Evolutionary conservation across 2,797 vertebrate species (phyloP).

Genomic region (Xenops minutus): DNA sequence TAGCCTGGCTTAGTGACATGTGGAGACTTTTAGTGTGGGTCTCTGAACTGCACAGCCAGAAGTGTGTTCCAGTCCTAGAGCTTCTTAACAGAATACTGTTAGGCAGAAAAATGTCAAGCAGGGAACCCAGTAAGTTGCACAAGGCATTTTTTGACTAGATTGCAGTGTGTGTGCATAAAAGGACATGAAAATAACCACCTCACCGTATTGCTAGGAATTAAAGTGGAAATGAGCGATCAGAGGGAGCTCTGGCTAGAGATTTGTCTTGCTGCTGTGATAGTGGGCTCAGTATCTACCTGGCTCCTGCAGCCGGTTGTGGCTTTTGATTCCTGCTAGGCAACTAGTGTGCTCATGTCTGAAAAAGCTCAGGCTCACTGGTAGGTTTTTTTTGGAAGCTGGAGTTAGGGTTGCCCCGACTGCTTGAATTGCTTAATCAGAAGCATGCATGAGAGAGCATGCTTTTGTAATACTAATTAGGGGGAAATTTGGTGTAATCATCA

Average conservation of each 20-base stretch:
- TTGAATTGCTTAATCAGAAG: slow-evolving; percentile 26
- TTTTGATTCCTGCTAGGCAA: not conserved
- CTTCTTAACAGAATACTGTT: not conserved
- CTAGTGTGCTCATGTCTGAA: not conserved
- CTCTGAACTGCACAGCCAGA: not conserved
- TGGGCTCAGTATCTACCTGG: not conserved
- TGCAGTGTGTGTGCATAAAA: not conserved
- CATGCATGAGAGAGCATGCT: not conserved
- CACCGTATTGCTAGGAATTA: not conserved
- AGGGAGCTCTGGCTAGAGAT: not conserved
- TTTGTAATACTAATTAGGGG: not conserved
- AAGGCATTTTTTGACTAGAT: not conserved
- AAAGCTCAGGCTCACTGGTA: not conserved
- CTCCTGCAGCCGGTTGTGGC: rapidly evolving
- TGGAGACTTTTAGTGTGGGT: not conserved
- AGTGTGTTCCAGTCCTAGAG: not conserved
- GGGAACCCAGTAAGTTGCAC: not conserved
- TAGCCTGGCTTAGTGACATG: not conserved
- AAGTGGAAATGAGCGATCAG: not conserved
- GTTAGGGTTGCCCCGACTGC: not conserved
- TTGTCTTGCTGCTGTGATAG: not conserved
- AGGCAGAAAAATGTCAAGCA: not conserved
- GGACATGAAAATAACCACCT: not conserved
- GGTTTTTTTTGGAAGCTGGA: not conserved
- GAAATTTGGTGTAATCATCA: slow-evolving; percentile 7